These are phyloP conservation scores for Tinamus major DNA, from an alignment of 2,797 vertebrate genomes.

Conservation along the genomic window DNA sequence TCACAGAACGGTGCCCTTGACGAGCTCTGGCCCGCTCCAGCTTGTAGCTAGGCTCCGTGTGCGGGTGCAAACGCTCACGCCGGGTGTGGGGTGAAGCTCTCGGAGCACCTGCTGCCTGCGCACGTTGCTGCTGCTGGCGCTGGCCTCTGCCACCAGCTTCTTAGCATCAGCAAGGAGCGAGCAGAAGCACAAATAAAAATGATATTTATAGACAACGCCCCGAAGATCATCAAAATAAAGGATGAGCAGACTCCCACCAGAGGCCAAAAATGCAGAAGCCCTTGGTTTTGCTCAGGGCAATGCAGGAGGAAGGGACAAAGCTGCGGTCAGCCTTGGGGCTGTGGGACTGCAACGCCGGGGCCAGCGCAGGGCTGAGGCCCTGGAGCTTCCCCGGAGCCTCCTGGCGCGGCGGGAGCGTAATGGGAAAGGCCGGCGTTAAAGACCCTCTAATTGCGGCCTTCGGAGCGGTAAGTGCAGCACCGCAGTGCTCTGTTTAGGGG, in stretches of 20 bases:
- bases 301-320: not conserved
- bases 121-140: not conserved
- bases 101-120: too few species aligned
- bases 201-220: not conserved
- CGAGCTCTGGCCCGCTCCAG: not conserved
- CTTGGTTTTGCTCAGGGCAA: not conserved
- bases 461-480: constrained; percentile 51
- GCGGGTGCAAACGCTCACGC: not conserved
- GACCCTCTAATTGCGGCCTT: constrained; percentile 65
- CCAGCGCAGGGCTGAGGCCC: not conserved
- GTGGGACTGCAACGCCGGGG: too few species aligned
- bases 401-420: not conserved
- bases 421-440: constrained; percentile 56
- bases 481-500: constrained; percentile 26
- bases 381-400: not conserved
- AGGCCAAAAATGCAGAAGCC: too few species aligned
- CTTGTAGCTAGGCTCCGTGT: fast-evolving
- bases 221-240: not conserved
- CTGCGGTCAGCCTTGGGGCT: not conserved
- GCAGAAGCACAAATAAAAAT: not conserved
- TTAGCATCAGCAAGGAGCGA: not conserved
- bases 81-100: too few species aligned
- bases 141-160: not conserved
- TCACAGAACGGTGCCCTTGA: not conserved
- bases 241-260: not conserved